Base-by-base conservation (phyloP, 2,888 invertebrate genomes). In the Macaria notata region DNA sequence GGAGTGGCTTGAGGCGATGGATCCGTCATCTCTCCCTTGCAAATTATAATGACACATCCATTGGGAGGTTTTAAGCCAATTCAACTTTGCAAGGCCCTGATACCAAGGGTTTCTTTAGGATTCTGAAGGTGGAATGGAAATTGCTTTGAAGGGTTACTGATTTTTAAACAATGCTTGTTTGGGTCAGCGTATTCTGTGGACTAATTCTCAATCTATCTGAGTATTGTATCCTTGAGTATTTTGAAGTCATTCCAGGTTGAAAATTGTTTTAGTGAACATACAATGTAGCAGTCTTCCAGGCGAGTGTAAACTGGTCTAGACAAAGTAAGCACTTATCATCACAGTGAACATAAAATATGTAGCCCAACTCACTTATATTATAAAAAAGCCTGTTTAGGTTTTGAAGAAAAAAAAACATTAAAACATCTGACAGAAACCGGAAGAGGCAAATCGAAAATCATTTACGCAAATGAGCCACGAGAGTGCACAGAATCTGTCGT, bases 31-130 rank as follows among this genome's bases (percentile, higher is more conserved):
- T 83, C 86, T 86, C 88, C 88, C 84, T 77, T 72, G 76, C 78
- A 88, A 88, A 91, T 91, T 89, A 88, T 87, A 88, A 88, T 88
- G 91, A 89, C 88, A 90, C 83, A 88, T 89, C 86, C 84, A 81
- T 78, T 75, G 84, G 88, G 88, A 85, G 87, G 84, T 84, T 86
- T 86, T 83, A 85, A 88, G 83, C 85, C 86, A 88, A 89, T 88
- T 81, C 86, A 84, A 86, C 81, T 87, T 83, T 81, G 76, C 75
- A 78, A 68, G 79, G 69, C 78, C 74, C 77, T 78, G 78, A 83
- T 86, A 83, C 77, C 76, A 72, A 66, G 70, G 75, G 71, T 72
- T 77, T 76, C 70, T 70, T 72, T 70, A 46, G 58, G 62, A 68
- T 68, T 75, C 78, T 71, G 65, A 66, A 71, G 72, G 70, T 72